Base-by-base conservation (phyloP, 2,888 invertebrate genomes). In the Megamerina dolium region DNA sequence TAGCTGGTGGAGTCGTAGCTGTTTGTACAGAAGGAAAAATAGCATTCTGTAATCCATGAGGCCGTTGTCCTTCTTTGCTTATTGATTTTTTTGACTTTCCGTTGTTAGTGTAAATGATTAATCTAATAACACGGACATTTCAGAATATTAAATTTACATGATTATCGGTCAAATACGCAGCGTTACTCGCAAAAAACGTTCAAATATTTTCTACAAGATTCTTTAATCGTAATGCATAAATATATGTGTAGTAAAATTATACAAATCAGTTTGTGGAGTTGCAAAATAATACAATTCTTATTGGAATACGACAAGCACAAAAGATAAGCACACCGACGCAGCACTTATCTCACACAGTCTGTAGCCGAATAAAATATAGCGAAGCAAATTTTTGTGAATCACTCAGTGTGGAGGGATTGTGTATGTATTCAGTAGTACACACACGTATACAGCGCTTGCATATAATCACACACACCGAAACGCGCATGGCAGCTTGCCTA, bases 331-430 rank as follows among this genome's bases (percentile, higher is more conserved):
- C 23, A 23, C 6, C 23, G 10, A 23, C 23, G 23, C 23, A 23
- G 23, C 6, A 23, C 23, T 31, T 48, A 43, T 48, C 44, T 43
- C 35, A 39, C 48, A 45, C 50, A 43, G 49, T 52, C 52, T 49
- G 46, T 48, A 54, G 49, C 45, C 42, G 52, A 54, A 52, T 54
- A 51, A 54, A 51, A 48, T 43, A 48, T 48, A 48, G 47, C 46
- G 48, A 41, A 49, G 45, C 37, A 43, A 50, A 39, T 47, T 45
- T 48, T 41, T 37, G 52, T 54, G 52, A 52, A 49, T 54, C 52
- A 52, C 49, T 48, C 50, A 41, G 31, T 23, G 23, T 44, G 32
- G 27, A 18, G 20, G 37, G n/a, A n/a, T n/a, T 40, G 29, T 43
- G 41, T 47, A 42, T 40, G 33, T 32, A 26, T 14, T 29, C 37